Conservation (phyloP, 2,113 vertebrate genomes). For the Malurus alboscapulatus region DNA sequence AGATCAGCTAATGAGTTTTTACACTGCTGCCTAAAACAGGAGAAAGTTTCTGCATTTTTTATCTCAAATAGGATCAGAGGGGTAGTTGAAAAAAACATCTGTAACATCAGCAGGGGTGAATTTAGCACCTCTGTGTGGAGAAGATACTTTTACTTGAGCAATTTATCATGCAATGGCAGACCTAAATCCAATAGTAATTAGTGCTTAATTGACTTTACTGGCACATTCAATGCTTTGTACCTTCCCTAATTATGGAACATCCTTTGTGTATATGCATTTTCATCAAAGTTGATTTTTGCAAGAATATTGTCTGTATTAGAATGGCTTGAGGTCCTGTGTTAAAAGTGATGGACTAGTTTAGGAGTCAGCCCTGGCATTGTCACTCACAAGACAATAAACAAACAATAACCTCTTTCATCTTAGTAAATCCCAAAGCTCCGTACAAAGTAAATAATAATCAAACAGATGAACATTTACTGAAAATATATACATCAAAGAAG, state of each 20-base stretch:
- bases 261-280: conserved; percentile 43
- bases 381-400: conserved; percentile 28
- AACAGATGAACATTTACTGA: conserved; percentile 22
- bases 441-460: conserved; percentile 39
- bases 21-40: background rate
- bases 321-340: background rate
- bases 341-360: conserved; percentile 21
- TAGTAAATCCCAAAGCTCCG: conserved; percentile 9
- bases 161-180: conserved; percentile 51
- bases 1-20: conserved; percentile 43
- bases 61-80: conserved; percentile 40
- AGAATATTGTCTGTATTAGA: background rate
- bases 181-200: conserved; percentile 74
- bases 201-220: conserved; percentile 74
- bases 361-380: background rate
- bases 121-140: conserved; percentile 38
- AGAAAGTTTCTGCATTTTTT: conserved; percentile 30
- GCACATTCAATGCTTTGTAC: conserved; percentile 48
- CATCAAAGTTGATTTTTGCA: conserved; percentile 18
- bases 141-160: conserved; percentile 44
- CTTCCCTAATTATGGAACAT: conserved; percentile 27
- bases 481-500: conserved; percentile 42
- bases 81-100: conserved; percentile 56
- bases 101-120: conserved; percentile 47
- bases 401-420: conserved; percentile 46